phyloP scores from a whole-genome alignment of 2,888 invertebrate genomes.

The Philaethria dido region DNA sequence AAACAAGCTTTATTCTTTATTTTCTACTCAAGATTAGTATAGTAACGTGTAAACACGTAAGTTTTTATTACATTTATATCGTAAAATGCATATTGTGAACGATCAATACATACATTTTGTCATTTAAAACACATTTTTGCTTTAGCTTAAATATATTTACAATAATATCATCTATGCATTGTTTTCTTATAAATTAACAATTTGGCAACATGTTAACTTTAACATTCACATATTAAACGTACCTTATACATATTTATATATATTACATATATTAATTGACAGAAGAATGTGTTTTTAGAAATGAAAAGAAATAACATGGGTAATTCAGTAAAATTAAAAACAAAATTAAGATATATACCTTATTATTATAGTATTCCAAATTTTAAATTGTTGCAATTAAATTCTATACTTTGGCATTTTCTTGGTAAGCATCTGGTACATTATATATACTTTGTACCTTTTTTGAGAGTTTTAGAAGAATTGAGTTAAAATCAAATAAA shows the following conservation, averaged over 20 bases:
- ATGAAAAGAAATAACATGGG: neutral
- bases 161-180: slow-evolving; percentile 71
- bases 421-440: slow-evolving; percentile 41
- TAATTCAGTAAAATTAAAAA: neutral
- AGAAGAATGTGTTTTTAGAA: slow-evolving; percentile 57
- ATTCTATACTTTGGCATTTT: slow-evolving; percentile 41
- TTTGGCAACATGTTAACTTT: slow-evolving; percentile 80
- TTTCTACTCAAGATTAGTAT: slow-evolving; percentile 68
- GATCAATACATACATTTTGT: slow-evolving; percentile 63
- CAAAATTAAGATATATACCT: neutral
- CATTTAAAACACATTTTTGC: slow-evolving; percentile 69
- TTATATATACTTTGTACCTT: slow-evolving; percentile 20
- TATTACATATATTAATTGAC: slow-evolving; percentile 71
- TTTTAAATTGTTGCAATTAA: slow-evolving; percentile 28
- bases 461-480: slow-evolving; percentile 22
- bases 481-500: neutral
- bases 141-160: slow-evolving; percentile 79
- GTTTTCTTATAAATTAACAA: slow-evolving; percentile 71
- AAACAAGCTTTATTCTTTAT: slow-evolving; percentile 82
- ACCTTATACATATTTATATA: slow-evolving; percentile 52
- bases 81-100: slow-evolving; percentile 57
- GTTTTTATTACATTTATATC: slow-evolving; percentile 57
- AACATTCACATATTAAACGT: slow-evolving; percentile 65
- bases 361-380: neutral
- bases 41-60: slow-evolving; percentile 64